phyloP scores from a whole-genome alignment of 2,797 vertebrate genomes.

The Trachops cirrhosus region DNA sequence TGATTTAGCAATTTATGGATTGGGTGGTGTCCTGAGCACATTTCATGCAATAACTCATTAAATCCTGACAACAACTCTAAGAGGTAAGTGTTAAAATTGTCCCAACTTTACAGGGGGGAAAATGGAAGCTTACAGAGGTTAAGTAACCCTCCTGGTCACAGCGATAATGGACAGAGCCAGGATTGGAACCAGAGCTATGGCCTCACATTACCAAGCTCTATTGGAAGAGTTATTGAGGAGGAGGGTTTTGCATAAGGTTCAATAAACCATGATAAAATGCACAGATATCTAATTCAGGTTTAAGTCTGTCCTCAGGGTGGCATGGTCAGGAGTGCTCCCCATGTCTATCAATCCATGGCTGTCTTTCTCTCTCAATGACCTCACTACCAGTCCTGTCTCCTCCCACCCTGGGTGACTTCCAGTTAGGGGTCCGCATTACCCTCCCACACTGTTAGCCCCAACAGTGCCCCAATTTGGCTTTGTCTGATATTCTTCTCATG shows the following conservation, averaged over 20 bases:
- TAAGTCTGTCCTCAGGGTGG: not conserved
- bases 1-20: not conserved
- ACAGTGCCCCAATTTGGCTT: not conserved
- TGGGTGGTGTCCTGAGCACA: not conserved
- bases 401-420: not conserved
- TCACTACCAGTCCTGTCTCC: not conserved
- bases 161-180: not conserved
- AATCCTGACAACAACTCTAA: not conserved
- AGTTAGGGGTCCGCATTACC: not conserved
- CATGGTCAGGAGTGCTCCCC: not conserved
- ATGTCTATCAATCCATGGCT: no score
- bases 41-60: not conserved
- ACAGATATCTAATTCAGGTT: not conserved
- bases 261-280: not conserved
- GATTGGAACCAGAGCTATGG: not conserved
- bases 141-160: not conserved
- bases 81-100: not conserved
- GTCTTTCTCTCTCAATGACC: not conserved
- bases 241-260: not conserved
- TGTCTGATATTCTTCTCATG: not conserved
- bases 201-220: not conserved
- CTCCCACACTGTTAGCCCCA: not conserved
- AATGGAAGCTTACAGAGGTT: not conserved
- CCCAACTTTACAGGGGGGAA: not conserved
- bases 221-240: not conserved